Percentiles rank a stretch among this genome's conserved stretches.
These are phyloP conservation scores for Anguilla pacifica DNA, from an alignment of 2,797 vertebrate species.

Conservation along the genomic window DNA sequence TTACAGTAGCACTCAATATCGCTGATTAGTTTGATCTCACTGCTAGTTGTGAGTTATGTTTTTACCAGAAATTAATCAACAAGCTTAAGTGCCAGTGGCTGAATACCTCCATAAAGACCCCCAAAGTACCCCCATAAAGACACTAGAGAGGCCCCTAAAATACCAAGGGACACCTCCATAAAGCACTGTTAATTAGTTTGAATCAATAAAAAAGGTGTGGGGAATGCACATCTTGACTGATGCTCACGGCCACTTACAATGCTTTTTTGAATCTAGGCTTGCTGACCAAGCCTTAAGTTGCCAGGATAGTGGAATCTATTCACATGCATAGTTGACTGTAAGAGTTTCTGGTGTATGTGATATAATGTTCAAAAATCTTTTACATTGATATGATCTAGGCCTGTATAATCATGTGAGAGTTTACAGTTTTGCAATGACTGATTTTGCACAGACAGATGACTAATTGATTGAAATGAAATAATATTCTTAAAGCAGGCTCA, in stretches of 20 bases:
- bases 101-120: neutral
- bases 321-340: neutral
- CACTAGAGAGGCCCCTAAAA: neutral
- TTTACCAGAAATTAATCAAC: neutral
- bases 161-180: neutral
- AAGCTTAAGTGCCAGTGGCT: neutral
- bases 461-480: neutral
- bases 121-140: neutral
- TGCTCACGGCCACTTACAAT: neutral
- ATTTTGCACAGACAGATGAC: neutral
- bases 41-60: neutral
- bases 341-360: neutral
- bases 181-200: neutral
- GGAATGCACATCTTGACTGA: neutral
- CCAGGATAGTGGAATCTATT: neutral
- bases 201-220: constrained; percentile 6
- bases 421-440: neutral
- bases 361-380: neutral
- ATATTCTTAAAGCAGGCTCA: no score
- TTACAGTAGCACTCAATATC: neutral
- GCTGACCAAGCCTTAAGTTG: neutral
- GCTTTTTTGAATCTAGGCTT: neutral
- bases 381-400: neutral
- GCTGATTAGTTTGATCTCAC: neutral
- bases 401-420: neutral